A percentile compares a stretch with the other conserved stretches of the same genome.
These are phyloP conservation scores for Drosophila ironensis DNA, from an alignment of 1,140 invertebrate genomes.

Conservation along the genomic window DNA sequence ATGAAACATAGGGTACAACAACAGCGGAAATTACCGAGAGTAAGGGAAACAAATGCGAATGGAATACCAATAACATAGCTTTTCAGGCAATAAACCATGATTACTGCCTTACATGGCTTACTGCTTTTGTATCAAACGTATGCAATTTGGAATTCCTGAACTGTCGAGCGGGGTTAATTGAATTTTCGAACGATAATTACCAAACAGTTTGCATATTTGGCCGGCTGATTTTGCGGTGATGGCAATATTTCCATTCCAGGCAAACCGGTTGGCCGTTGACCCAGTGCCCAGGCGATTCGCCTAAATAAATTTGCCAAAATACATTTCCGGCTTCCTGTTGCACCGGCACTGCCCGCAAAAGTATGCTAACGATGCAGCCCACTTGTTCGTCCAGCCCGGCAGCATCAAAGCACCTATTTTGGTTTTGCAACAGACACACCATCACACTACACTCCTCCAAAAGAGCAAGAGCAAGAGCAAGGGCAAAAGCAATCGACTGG, in stretches of 20 bases:
- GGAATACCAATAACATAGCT: background rate
- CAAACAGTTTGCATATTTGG: constrained; percentile 24
- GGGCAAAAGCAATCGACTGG: constrained; percentile 14
- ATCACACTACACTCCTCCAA: too few species aligned
- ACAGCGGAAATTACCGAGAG: constrained; percentile 1
- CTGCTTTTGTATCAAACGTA: background rate
- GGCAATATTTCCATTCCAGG: background rate
- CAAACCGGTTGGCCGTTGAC: background rate
- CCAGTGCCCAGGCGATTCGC: background rate
- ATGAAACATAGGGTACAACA: background rate
- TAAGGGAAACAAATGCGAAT: background rate
- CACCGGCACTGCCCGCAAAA: constrained; percentile 31
- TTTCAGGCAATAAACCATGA: background rate
- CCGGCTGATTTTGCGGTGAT: constrained; percentile 12
- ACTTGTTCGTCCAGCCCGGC: too few species aligned
- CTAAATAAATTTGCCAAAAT: constrained; percentile 42
- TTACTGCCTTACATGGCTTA: background rate
- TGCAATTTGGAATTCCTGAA: constrained; percentile 20
- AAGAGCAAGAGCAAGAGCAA: too few species aligned
- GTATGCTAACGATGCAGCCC: constrained; percentile 30
- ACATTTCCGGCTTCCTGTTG: constrained; percentile 4
- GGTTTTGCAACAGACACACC: background rate
- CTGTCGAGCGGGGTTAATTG: constrained; percentile 2
- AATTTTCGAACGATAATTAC: constrained; percentile 32
- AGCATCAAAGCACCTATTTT: constrained; percentile 1